A percentile compares a stretch with the other conserved stretches of the same genome.
Conservation (phyloP, 2,797 vertebrate genomes). For the Chaetodon trifasciatus region DNA sequence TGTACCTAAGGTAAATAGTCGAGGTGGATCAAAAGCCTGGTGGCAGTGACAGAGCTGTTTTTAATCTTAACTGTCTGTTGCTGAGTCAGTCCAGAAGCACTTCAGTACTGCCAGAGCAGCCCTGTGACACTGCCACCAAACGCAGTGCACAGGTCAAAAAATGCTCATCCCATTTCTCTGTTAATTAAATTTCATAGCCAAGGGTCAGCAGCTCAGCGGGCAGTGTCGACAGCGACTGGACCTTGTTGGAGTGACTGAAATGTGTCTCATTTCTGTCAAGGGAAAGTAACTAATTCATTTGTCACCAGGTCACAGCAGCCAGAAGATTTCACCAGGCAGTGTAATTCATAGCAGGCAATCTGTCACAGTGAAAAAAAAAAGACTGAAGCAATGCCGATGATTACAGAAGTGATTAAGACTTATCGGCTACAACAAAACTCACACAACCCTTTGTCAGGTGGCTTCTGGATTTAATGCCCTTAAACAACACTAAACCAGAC, state of each 20-base stretch:
- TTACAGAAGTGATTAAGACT: conserved; percentile 48
- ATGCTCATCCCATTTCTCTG: conserved; percentile 58
- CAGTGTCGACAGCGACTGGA: conserved; percentile 47
- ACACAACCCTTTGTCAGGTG: conserved; percentile 8
- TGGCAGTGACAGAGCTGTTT: conserved; percentile 24
- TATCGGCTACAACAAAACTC: conserved; percentile 31
- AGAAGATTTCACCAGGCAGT: conserved; percentile 40
- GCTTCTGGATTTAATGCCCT: conserved; percentile 35
- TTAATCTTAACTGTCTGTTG: conserved; percentile 48
- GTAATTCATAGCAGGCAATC: conserved; percentile 41
- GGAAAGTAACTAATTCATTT: conserved; percentile 69
- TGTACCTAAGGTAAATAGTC: conserved; percentile 50
- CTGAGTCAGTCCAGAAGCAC: conserved; percentile 32
- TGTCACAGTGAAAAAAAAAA: conserved; percentile 31
- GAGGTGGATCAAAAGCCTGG: conserved; percentile 41
- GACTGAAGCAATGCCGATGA: conserved; percentile 23
- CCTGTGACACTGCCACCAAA: conserved; percentile 48
- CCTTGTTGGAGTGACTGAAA: conserved; percentile 62
- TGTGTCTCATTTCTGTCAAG: conserved; percentile 60
- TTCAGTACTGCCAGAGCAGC: conserved; percentile 28
- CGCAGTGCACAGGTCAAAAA: conserved; percentile 38
- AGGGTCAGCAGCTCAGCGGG: conserved; percentile 60
- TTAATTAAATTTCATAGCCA: conserved; percentile 70
- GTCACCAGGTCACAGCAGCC: conserved; percentile 56
- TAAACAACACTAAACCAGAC: conserved; percentile 35